A percentile compares a stretch with the other conserved stretches of the same genome.
These are phyloP conservation scores for Theristicus caerulescens DNA, from an alignment of 2,113 vertebrate species.

Conservation along the genomic window DNA sequence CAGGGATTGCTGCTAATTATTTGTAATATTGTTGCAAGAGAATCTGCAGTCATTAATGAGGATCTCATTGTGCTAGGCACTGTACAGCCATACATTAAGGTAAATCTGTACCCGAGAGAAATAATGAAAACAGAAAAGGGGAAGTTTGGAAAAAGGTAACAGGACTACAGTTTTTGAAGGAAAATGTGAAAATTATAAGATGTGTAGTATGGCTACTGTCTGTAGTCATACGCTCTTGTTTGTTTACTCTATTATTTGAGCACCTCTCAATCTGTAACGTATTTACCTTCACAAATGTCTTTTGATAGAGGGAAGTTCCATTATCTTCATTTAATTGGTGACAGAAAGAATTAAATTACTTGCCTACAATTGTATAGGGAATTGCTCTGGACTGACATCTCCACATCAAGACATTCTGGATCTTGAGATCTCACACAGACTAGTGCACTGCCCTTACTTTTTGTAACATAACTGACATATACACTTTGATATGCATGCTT, in stretches of 20 bases:
- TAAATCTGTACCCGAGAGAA: background rate
- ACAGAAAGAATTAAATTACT: background rate
- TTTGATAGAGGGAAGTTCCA: background rate
- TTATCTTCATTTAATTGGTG: background rate
- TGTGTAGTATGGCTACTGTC: fast-evolving
- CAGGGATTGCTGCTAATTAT: background rate
- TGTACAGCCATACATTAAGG: background rate
- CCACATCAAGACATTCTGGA: background rate
- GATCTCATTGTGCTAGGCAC: background rate
- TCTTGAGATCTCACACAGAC: background rate
- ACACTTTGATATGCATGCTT: background rate
- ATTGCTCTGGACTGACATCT: background rate
- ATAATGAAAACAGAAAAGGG: background rate
- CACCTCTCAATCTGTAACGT: background rate
- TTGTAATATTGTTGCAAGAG: background rate
- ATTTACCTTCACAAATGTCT: background rate
- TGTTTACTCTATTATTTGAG: background rate
- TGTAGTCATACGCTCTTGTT: background rate
- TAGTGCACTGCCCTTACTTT: background rate
- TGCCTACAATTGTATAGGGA: background rate
- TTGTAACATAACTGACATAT: background rate
- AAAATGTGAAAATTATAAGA: background rate
- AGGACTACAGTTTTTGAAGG: background rate
- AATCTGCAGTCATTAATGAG: background rate
- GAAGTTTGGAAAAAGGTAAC: background rate